These are phyloP conservation scores for Strix aluco DNA, from an alignment of 2,113 vertebrate genomes.

Conservation along the genomic window DNA sequence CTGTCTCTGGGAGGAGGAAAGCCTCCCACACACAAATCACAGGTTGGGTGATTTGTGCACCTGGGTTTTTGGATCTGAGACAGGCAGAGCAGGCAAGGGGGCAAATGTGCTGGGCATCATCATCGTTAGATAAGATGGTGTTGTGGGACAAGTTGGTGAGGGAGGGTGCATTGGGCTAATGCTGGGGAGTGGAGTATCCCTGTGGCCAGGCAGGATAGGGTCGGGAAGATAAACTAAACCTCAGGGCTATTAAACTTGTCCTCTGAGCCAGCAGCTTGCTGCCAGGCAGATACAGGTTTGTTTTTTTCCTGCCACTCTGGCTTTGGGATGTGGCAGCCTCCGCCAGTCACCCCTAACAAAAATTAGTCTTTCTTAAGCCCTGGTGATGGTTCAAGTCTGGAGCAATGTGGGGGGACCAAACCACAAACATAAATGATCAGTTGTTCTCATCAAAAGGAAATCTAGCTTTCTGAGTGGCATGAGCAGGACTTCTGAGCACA, in stretches of 20 bases:
- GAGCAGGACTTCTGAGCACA: background rate
- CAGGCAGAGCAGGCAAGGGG: background rate
- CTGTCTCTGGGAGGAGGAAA: background rate
- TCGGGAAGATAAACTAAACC: background rate
- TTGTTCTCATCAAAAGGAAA: background rate
- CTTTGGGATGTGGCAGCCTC: background rate
- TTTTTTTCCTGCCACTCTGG: background rate
- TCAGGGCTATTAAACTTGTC: background rate
- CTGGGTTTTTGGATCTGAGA: background rate
- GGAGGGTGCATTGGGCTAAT: background rate
- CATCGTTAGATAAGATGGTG: background rate
- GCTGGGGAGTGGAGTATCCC: background rate
- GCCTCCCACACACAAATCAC: background rate
- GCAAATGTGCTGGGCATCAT: background rate
- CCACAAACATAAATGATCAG: background rate
- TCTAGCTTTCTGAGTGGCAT: background rate
- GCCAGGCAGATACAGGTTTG: background rate
- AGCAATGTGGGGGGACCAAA: rapidly evolving
- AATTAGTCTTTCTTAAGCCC: background rate
- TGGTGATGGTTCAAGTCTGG: background rate
- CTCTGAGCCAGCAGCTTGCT: background rate
- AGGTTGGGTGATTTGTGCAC: background rate
- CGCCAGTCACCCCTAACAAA: background rate
- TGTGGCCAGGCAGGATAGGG: rapidly evolving
- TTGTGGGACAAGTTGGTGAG: background rate